phyloP scores from a whole-genome alignment of 2,113 vertebrate genomes.

The Pungitius pungitius region DNA sequence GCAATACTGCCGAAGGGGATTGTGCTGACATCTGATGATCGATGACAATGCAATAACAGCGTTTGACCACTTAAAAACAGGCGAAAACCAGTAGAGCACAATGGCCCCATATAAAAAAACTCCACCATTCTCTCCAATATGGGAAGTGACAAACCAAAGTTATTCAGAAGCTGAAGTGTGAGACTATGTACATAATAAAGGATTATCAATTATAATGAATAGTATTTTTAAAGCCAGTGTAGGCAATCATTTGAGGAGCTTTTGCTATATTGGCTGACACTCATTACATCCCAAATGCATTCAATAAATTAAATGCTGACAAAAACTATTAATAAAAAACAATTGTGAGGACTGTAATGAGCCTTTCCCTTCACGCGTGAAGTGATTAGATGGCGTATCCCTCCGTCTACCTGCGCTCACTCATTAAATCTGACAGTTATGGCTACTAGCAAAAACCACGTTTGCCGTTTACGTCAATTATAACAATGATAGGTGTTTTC shows the following conservation, averaged over 20 bases:
- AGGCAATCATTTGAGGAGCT: background rate
- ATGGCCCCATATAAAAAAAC: background rate
- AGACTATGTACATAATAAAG: background rate
- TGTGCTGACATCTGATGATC: constrained; percentile 32
- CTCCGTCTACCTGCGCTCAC: background rate
- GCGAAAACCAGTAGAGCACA: constrained; percentile 2
- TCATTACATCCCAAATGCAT: background rate
- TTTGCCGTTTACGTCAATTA: background rate
- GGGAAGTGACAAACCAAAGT: background rate
- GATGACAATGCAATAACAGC: constrained; percentile 36
- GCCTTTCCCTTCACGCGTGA: background rate
- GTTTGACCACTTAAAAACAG: constrained; percentile 26
- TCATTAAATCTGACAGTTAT: background rate
- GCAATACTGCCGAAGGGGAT: constrained; percentile 32
- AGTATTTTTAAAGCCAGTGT: background rate
- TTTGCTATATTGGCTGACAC: background rate
- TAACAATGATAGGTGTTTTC: background rate
- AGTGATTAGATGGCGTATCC: background rate
- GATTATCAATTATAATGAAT: background rate
- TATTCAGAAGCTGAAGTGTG: background rate
- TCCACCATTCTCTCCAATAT: background rate
- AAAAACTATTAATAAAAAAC: background rate
- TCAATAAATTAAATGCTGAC: background rate
- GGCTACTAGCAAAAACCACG: background rate
- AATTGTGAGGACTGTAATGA: background rate